Percentiles rank a stretch among this genome's conserved stretches.
phyloP scores from a whole-genome alignment of 2,888 invertebrate genomes.

The Cryptus armator region DNA sequence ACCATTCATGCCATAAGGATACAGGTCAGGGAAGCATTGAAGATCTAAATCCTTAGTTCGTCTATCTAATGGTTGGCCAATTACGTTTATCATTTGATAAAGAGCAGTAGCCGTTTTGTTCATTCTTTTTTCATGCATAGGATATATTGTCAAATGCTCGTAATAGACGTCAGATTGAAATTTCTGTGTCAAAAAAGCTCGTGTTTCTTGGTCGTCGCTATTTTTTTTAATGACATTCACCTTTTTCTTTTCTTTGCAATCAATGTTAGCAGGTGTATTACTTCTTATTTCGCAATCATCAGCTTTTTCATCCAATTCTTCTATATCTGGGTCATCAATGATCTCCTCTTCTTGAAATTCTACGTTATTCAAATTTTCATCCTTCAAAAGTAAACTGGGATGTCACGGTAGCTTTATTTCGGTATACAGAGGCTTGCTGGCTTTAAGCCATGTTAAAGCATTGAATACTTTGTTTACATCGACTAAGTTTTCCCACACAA shows the following conservation, averaged over 20 bases:
- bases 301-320: not conserved
- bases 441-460: conserved; percentile 76
- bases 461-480: conserved; percentile 75
- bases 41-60: too few species aligned
- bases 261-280: not conserved
- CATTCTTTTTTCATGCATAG: conserved; percentile 49
- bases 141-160: conserved; percentile 64
- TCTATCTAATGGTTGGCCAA: not conserved
- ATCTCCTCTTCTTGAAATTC: not conserved
- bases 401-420: conserved; percentile 72
- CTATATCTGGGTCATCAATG: too few species aligned
- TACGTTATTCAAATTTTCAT: not conserved
- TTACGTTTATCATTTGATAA: not conserved
- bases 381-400: conserved; percentile 14
- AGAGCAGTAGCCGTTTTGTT: conserved; percentile 15
- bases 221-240: not conserved
- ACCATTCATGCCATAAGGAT: too few species aligned
- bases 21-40: too few species aligned
- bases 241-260: conserved; percentile 1
- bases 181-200: conserved; percentile 60
- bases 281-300: conserved; percentile 1
- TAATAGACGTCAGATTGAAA: conserved; percentile 54
- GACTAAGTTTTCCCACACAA: conserved; percentile 75
- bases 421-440: conserved; percentile 73
- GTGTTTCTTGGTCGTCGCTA: not conserved